Conservation (phyloP, 2,888 invertebrate genomes). For the Agrotis exclamationis region DNA sequence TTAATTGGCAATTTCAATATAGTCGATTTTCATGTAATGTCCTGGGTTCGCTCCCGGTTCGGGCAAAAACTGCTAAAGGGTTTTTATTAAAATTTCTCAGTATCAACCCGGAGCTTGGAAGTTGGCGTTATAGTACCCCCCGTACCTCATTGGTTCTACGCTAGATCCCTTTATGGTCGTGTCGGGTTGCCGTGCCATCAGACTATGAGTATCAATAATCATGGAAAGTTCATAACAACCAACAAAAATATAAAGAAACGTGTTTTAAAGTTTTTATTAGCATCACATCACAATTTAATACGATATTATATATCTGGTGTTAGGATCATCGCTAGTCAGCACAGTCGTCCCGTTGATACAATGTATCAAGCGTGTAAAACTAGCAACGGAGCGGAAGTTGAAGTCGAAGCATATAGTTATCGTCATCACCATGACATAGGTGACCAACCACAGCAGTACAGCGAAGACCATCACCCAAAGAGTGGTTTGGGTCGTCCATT, state of each 20-base stretch:
- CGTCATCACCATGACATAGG: slow-evolving; percentile 70
- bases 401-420: slow-evolving; percentile 67
- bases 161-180: no score
- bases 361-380: slow-evolving; percentile 46
- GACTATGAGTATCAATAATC: no score
- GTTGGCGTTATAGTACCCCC: no score
- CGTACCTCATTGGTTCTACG: no score
- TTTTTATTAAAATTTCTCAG: no score
- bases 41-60: no score
- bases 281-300: slow-evolving; percentile 35
- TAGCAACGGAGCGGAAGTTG: slow-evolving; percentile 56
- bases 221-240: background rate
- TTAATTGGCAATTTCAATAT: no score
- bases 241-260: background rate
- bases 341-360: slow-evolving; percentile 58
- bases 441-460: slow-evolving; percentile 73
- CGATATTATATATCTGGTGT: slow-evolving; percentile 35
- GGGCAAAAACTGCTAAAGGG: no score
- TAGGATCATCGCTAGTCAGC: slow-evolving; percentile 44
- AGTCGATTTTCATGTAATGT: no score
- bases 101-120: no score
- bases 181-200: no score
- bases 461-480: slow-evolving; percentile 73
- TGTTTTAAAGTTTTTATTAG: slow-evolving; percentile 10
- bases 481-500: slow-evolving; percentile 67